Evolutionary conservation across 2,888 invertebrate species (phyloP).

Genomic region (Pyrgus malvae): DNA sequence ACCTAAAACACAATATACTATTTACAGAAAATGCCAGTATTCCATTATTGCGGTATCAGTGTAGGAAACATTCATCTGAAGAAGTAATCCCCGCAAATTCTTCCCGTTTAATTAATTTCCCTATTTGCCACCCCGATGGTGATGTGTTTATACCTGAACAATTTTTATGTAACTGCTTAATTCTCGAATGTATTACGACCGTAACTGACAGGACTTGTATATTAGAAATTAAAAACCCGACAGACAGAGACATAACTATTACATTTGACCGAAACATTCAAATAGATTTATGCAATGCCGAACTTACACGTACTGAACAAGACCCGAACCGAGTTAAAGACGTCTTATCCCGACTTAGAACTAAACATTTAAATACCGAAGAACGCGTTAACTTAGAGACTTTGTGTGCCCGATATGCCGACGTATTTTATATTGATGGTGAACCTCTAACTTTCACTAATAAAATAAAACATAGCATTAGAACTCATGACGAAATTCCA

Average conservation of each 20-base stretch:
- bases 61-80: background rate
- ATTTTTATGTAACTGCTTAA: conserved; percentile 10
- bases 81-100: conserved; percentile 2
- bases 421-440: conserved; percentile 21
- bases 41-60: conserved; percentile 21
- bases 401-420: conserved; percentile 3
- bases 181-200: conserved; percentile 20
- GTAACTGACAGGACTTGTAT: conserved; percentile 11
- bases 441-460: conserved; percentile 17
- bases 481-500: conserved; percentile 28
- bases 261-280: conserved; percentile 33
- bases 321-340: conserved; percentile 21
- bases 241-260: conserved; percentile 34
- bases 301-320: conserved; percentile 27
- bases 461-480: conserved; percentile 20
- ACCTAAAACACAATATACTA: conserved; percentile 30
- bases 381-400: conserved; percentile 36
- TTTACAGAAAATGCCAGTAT: conserved; percentile 27
- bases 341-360: conserved; percentile 37
- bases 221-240: conserved; percentile 11
- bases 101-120: conserved; percentile 2
- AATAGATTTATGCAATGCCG: conserved; percentile 33
- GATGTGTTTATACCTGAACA: conserved; percentile 14
- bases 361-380: conserved; percentile 40
- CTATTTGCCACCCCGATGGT: conserved; percentile 4